Conservation (phyloP, 1,140 invertebrate genomes). For the Bicyclus anynana region DNA sequence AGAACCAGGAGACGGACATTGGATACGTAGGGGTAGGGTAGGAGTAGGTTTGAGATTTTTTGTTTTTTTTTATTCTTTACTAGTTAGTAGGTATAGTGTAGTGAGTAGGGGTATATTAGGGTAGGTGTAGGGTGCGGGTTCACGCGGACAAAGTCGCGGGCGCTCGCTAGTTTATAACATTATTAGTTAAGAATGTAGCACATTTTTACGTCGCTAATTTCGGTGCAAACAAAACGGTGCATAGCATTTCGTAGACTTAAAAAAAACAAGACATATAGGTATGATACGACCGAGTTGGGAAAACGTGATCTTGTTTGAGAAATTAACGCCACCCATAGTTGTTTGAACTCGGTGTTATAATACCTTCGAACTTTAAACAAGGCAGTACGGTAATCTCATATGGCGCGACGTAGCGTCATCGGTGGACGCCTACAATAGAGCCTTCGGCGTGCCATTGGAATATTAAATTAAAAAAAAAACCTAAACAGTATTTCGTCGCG, state of each 20-base stretch:
- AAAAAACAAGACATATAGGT: conserved; percentile 18
- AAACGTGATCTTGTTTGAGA: conserved; percentile 33
- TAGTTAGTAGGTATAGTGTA: no score
- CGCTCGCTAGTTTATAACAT: no score
- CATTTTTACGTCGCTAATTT: conserved; percentile 35
- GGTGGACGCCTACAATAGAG: conserved; percentile 53
- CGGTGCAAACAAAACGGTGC: conserved; percentile 51
- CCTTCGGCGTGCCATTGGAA: conserved; percentile 40
- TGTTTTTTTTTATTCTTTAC: no score
- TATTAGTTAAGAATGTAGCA: background rate
- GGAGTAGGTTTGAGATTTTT: no score
- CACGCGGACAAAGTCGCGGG: no score
- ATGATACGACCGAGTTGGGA: conserved; percentile 44
- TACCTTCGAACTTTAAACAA: conserved; percentile 44
- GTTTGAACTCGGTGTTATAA: conserved; percentile 52
- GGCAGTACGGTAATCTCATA: conserved; percentile 51
- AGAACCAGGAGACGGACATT: no score
- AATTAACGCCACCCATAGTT: conserved; percentile 40
- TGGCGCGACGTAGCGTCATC: conserved; percentile 52
- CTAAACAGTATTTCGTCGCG: conserved; percentile 5
- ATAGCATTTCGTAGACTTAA: conserved; percentile 18
- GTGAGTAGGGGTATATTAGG: no score
- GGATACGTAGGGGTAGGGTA: no score
- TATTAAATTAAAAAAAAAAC: conserved; percentile 25
- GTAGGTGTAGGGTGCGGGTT: no score